Evolutionary conservation across 2,113 vertebrate genomes (phyloP).

Genomic region (Cyprinus carpio): DNA sequence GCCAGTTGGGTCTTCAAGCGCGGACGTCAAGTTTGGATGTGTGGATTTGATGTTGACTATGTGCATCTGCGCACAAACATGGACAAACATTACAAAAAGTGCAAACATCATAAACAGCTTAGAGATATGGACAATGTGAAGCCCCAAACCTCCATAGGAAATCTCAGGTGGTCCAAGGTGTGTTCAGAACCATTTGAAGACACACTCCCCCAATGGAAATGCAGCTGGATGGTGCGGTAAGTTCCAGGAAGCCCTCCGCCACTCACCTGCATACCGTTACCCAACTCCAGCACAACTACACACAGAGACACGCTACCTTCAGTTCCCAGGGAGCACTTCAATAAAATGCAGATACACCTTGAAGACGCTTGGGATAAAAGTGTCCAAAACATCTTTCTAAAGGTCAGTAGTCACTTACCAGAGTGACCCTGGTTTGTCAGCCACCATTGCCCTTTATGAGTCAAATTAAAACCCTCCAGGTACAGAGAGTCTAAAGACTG

Average conservation of each 20-base stretch:
- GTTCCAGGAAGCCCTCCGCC: conserved; percentile 73
- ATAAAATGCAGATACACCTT: background rate
- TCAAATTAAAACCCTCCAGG: conserved; percentile 79
- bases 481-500: conserved; percentile 65
- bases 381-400: background rate
- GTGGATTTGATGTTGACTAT: conserved; percentile 80
- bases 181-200: conserved; percentile 80
- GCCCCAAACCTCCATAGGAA: conserved; percentile 82
- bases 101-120: background rate
- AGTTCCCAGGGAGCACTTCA: background rate
- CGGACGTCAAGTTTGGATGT: conserved; percentile 73
- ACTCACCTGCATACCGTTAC: conserved; percentile 71
- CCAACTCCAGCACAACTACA: conserved; percentile 72
- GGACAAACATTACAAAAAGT: background rate
- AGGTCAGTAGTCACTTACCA: conserved; percentile 60
- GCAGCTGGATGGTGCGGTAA: conserved; percentile 79
- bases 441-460: conserved; percentile 75
- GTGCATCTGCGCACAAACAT: conserved; percentile 76
- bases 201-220: conserved; percentile 85
- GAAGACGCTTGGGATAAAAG: background rate
- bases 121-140: background rate
- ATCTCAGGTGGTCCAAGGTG: conserved; percentile 74
- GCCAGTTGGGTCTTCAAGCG: conserved; percentile 75
- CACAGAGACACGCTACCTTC: conserved; percentile 46
- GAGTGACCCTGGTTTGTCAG: conserved; percentile 82